These are phyloP conservation scores for Suncus etruscus DNA, from an alignment of 2,113 vertebrate species.

Conservation along the genomic window DNA sequence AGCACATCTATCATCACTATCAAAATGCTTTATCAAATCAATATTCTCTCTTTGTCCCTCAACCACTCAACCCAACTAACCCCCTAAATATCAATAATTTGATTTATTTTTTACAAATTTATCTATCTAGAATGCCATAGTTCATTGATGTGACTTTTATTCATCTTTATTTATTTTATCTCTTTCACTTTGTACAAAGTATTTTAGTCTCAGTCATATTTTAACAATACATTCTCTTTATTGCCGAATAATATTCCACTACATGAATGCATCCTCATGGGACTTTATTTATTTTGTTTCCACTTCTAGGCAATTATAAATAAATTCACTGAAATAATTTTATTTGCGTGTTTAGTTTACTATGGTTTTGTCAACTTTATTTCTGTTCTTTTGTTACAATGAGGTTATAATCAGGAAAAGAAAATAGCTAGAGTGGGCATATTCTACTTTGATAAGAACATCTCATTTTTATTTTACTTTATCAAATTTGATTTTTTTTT, in stretches of 20 bases:
- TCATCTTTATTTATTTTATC: background rate
- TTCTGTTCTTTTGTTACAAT: background rate
- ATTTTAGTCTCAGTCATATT: background rate
- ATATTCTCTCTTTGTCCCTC: background rate
- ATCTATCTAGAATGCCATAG: background rate
- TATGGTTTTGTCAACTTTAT: background rate
- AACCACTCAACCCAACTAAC: too few species aligned
- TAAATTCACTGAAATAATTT: background rate
- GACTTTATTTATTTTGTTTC: background rate
- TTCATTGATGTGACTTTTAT: background rate
- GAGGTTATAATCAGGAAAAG: background rate
- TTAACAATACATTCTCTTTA: background rate
- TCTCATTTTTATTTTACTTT: conserved; percentile 45
- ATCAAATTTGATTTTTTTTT: conserved; percentile 8
- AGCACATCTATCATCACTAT: background rate
- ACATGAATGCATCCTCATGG: background rate
- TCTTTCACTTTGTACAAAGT: background rate
- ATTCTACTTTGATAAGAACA: background rate
- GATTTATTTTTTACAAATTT: background rate
- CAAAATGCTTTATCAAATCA: background rate
- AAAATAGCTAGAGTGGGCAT: background rate
- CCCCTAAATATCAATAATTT: background rate
- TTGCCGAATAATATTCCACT: background rate
- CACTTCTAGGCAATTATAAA: background rate
- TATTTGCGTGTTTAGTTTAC: background rate